Evolutionary conservation across 2,888 invertebrate species (phyloP).

Genomic region (Drosophila basisetae): DNA sequence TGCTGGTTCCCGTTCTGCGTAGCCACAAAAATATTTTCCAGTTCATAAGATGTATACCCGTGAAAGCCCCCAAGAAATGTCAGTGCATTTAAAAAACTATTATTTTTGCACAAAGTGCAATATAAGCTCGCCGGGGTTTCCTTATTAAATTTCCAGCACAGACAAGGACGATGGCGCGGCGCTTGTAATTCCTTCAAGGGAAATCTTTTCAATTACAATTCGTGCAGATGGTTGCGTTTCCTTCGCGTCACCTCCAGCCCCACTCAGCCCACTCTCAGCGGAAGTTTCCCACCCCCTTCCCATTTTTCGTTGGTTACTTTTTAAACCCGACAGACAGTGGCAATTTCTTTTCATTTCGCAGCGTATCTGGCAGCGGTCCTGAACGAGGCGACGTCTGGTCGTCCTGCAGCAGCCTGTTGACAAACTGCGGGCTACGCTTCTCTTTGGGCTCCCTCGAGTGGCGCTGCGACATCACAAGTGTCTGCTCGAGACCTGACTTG

Average conservation of each 20-base stretch:
- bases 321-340: conserved; percentile 65
- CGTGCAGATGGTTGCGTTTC: conserved; percentile 80
- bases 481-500: conserved; percentile 54
- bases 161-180: conserved; percentile 42
- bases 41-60: conserved; percentile 59
- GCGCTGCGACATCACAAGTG: conserved; percentile 67
- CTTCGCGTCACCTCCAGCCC: conserved; percentile 43
- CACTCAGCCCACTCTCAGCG: conserved; percentile 3
- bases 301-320: conserved; percentile 38
- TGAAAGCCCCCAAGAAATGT: conserved; percentile 30
- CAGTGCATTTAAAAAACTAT: conserved; percentile 75
- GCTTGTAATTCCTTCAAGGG: conserved; percentile 77
- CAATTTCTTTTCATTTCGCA: conserved; percentile 74
- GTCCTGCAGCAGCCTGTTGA: conserved; percentile 60
- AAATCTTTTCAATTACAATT: conserved; percentile 82
- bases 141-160: conserved; percentile 75
- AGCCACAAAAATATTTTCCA: conserved; percentile 59
- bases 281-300: conserved; percentile 31
- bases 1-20: conserved; percentile 44
- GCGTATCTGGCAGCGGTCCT: conserved; percentile 51
- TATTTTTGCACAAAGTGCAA: conserved; percentile 78
- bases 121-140: conserved; percentile 77
- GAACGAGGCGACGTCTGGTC: conserved; percentile 3
- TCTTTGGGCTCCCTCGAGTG: conserved; percentile 59
- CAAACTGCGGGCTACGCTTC: conserved; percentile 57